Base-by-base conservation (phyloP, 1,140 invertebrate genomes). In the Ostrea edulis region DNA sequence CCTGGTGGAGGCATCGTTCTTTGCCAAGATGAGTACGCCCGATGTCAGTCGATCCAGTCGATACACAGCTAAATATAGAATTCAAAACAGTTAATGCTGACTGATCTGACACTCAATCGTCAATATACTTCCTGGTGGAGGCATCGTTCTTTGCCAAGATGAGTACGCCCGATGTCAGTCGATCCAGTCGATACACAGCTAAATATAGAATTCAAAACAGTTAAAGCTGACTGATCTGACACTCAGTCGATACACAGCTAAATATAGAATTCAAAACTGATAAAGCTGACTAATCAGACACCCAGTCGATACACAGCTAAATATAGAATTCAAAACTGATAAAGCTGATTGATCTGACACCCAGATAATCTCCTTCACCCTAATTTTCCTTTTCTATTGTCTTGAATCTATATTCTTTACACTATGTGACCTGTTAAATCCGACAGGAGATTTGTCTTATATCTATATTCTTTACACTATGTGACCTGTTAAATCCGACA, bases 91-190 rank as follows among this genome's bases (percentile, higher is more conserved):
- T 17, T 58, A 58, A 58, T 4, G 12, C 55, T 58, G 55, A 17
- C 11, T 12, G 9, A 55, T 9, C 54, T 55, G 4, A 55, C 54
- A 55, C 17, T 12, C 54, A 9, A 95, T 99, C 98, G 17, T 92
- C 90, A 65, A 92, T 92, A 68, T 93, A 85, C 81, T 92, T 85
- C 22, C 89, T 88, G 5, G 93, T 93, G 53, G 65, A 89, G n/a
- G 92, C 83, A 65, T 89, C 62, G 71, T 94, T 99, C 92, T 98
- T 97, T 3, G 98, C 98, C 94, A 99, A 98, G 54, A 99, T 96
- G 29, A 99, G 94, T 17, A 99, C 96, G 62, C 98, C 98, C 92
- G 98, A 99, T 8, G 98, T 99, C 91, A 99, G 95, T 93, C 98
- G 96, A 95, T 99, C 98, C 44, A 96, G 91, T 51, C 96, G 92